Conservation (phyloP, 2,113 vertebrate genomes). For the Boleophthalmus pectinirostris region DNA sequence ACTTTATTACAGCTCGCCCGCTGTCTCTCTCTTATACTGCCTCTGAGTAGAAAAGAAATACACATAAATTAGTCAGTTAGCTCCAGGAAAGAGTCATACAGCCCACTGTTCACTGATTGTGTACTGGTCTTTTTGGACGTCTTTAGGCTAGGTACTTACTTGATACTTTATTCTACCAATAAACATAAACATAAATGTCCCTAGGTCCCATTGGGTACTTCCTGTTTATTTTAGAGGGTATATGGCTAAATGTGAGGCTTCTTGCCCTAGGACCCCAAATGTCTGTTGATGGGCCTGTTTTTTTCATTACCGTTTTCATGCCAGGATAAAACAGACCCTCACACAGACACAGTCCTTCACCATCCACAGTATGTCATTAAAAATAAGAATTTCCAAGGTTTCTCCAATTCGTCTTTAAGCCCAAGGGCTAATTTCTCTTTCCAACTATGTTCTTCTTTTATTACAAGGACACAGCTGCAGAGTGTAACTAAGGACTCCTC, state of each 20-base stretch:
- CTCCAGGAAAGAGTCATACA: constrained; percentile 17
- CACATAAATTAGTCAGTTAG: constrained; percentile 25
- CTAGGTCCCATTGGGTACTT: too few species aligned
- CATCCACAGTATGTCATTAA: background rate
- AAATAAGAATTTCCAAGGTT: constrained; percentile 2
- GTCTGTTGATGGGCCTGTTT: too few species aligned
- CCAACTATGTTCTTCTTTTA: background rate
- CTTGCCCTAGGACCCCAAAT: too few species aligned
- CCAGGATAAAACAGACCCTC: background rate
- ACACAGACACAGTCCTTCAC: background rate
- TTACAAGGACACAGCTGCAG: background rate
- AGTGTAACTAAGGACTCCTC: background rate
- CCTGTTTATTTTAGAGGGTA: too few species aligned
- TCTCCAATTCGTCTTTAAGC: background rate
- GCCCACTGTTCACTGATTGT: constrained; percentile 41
- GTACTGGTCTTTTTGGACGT: constrained; percentile 9
- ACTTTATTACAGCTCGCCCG: background rate
- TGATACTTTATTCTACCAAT: too few species aligned
- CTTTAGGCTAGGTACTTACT: too few species aligned
- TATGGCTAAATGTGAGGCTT: too few species aligned
- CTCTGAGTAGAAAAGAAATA: constrained; percentile 29
- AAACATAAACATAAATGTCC: too few species aligned
- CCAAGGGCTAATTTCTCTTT: background rate
- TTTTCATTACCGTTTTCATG: too few species aligned
- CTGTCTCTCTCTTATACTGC: constrained; percentile 41